phyloP scores from a whole-genome alignment of 2,888 invertebrate species.

The Coleophora flavipennella region DNA sequence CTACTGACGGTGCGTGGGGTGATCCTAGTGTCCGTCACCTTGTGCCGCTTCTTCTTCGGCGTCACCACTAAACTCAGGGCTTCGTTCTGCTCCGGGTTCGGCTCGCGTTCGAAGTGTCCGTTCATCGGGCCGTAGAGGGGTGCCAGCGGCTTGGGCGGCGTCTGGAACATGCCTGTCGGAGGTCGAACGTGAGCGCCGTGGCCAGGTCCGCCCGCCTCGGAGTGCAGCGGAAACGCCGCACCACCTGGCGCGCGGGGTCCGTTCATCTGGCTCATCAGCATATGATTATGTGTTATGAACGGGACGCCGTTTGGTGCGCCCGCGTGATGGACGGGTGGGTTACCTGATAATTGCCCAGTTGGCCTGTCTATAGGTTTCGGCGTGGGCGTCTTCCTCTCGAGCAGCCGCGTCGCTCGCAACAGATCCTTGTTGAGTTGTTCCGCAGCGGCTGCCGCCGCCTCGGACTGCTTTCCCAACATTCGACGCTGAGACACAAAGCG shows the following conservation, averaged over 20 bases:
- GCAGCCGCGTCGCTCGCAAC: conserved; percentile 83
- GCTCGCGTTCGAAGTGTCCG: conserved; percentile 76
- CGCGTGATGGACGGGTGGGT: conserved; percentile 66
- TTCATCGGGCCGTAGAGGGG: conserved; percentile 78
- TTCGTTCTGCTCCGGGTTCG: conserved; percentile 91
- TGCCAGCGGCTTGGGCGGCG: conserved; percentile 83
- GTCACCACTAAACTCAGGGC: conserved; percentile 95
- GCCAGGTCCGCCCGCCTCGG: conserved; percentile 69
- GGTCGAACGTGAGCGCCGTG: conserved; percentile 69
- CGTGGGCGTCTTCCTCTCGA: conserved; percentile 86
- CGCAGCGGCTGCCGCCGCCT: conserved; percentile 84
- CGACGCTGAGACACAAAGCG: conserved; percentile 87
- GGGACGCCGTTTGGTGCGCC: conserved; percentile 60
- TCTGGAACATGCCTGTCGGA: conserved; percentile 85
- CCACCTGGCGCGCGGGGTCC: conserved; percentile 74
- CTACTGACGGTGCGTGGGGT: conserved; percentile 92
- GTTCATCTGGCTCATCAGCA: conserved; percentile 69
- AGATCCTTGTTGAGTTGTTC: conserved; percentile 90
- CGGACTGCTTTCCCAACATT: conserved; percentile 82
- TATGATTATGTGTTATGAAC: conserved; percentile 57
- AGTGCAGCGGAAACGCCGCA: conserved; percentile 80
- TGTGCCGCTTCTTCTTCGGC: conserved; percentile 96
- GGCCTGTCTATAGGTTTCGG: conserved; percentile 80
- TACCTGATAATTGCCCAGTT: conserved; percentile 70
- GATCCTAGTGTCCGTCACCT: conserved; percentile 95